Base-by-base conservation (phyloP, 2,888 invertebrate species). In the Ectemnius lituratus region DNA sequence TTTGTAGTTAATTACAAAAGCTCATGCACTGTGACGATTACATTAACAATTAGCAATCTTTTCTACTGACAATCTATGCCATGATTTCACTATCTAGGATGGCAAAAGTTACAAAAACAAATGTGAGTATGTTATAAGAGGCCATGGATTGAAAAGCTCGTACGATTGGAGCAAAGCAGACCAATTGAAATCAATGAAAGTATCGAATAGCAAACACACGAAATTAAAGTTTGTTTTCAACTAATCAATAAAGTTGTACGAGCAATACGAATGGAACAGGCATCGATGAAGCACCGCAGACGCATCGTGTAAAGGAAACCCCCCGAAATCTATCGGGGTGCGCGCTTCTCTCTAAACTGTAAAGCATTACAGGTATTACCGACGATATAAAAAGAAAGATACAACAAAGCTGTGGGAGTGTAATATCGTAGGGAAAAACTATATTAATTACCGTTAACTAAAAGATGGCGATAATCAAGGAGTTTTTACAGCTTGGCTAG, bases 211-310 rank as follows among this genome's bases (percentile, higher is more conserved):
- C n/a, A 66, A 61, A 70, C 20, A 57, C 11, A 57, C 18, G 52
- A 37, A 56, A 63, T 57, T 45, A 27, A 61, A 47, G 46, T 57
- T 70, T 65, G 47, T 27, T 18, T 66, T 46, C 28, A 11, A 11
- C 18, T 57, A 20, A 13, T 56, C 27, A 46, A 65, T 47, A 11
- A 70, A 56, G 46, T 57, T 45, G 18, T 46, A 5, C 13, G 23
- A 14, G 57, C 16, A 18, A 45, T 14, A 6, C 16, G 11, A 13
- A 57, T n/a, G 0, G 18, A 23, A 20, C 13, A 66, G 37, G 37
- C 52, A 52, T 52, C 16, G 52, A 14, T 16, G 16, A 14, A 52
- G 52, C 52, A 52, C 16, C 52, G 37, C 37, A 37, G 37, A 37
- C 37, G 8, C 37, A 37, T 37, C 37, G 37, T 37, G 37, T 8